phyloP scores from a whole-genome alignment of 2,888 invertebrate genomes.

The Stegophylla sp. region DNA sequence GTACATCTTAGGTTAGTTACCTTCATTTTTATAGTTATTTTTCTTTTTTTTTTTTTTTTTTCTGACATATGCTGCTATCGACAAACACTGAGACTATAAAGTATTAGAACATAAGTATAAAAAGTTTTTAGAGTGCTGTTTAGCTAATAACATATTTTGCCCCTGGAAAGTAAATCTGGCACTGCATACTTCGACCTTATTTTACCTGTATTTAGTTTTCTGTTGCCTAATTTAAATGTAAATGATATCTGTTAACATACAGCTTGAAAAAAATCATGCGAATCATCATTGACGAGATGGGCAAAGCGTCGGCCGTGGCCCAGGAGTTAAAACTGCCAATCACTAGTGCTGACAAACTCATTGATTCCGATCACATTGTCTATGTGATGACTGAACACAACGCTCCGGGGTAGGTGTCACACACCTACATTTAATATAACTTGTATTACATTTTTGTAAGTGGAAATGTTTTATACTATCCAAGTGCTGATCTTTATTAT shows the following conservation, averaged over 20 bases:
- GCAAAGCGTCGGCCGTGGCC: slow-evolving; percentile 76
- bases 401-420: slow-evolving; percentile 66
- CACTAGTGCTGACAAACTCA: slow-evolving; percentile 74
- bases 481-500: not conserved
- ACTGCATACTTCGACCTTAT: not conserved
- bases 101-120: too few species aligned
- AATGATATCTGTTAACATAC: too few species aligned
- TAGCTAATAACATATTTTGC: too few species aligned
- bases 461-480: not conserved
- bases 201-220: not conserved
- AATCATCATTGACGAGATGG: slow-evolving; percentile 73
- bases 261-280: not conserved
- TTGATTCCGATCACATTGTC: slow-evolving; percentile 69
- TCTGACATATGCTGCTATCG: too few species aligned
- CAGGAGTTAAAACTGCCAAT: slow-evolving; percentile 78
- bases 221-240: too few species aligned
- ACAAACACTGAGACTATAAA: too few species aligned
- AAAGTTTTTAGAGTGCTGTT: too few species aligned
- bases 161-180: too few species aligned
- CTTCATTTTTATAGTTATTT: too few species aligned
- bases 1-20: too few species aligned
- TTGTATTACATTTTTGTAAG: not conserved
- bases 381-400: slow-evolving; percentile 69
- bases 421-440: too few species aligned
- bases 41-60: too few species aligned